A percentile compares a stretch with the other conserved stretches of the same genome.
Conservation (phyloP, 2,888 invertebrate genomes). For the Julus scandinavius region DNA sequence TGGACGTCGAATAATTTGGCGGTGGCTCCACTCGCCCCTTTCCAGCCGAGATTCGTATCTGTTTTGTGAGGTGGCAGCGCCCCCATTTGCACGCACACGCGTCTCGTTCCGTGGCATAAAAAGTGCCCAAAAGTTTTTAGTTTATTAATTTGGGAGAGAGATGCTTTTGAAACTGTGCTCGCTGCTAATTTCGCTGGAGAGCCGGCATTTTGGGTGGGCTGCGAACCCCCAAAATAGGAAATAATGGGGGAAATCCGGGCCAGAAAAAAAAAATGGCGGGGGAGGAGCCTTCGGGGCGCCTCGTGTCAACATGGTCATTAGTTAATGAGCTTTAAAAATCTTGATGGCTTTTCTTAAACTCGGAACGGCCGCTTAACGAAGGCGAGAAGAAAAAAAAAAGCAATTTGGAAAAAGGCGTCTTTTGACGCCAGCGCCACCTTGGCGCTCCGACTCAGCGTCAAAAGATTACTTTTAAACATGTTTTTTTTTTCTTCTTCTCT, state of each 20-base stretch:
- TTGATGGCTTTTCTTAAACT: not conserved
- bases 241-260: not conserved
- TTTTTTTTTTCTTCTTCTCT: too few relatives aligned
- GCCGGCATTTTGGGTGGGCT: not conserved
- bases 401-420: not conserved
- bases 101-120: not conserved
- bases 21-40: not conserved
- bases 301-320: slow-evolving; percentile 36
- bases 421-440: not conserved
- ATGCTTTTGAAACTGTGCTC: too few relatives aligned
- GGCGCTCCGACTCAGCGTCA: not conserved
- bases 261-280: slow-evolving; percentile 2
- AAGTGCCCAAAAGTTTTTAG: not conserved
- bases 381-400: not conserved
- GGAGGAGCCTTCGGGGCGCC: not conserved
- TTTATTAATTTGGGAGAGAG: not conserved
- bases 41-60: not conserved
- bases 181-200: not conserved
- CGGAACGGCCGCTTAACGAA: too few relatives aligned
- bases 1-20: not conserved
- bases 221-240: not conserved
- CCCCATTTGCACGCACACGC: not conserved
- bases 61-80: not conserved
- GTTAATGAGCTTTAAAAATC: slow-evolving; percentile 26
- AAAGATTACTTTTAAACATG: not conserved